A percentile compares a stretch with the other conserved stretches of the same genome.
Conservation (phyloP, 2,888 invertebrate genomes). For the Eucera pruinosa region DNA sequence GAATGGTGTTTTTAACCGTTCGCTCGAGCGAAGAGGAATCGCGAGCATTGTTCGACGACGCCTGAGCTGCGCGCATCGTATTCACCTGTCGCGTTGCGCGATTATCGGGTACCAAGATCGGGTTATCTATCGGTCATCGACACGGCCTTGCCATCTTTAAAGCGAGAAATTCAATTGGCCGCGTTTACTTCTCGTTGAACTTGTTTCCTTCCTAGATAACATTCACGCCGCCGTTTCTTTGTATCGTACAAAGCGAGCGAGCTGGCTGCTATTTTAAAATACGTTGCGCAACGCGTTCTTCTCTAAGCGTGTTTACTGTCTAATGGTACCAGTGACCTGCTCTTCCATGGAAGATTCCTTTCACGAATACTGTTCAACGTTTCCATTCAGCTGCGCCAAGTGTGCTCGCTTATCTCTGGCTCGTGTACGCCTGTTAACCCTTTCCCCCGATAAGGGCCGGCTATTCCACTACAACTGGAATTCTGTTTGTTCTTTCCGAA, state of each 20-base stretch:
- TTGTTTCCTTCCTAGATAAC: constrained; percentile 21
- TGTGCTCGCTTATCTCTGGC: too few species aligned
- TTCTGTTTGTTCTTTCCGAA: too few species aligned
- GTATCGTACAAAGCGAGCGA: neutral
- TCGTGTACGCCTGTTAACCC: too few species aligned
- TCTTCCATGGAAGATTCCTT: neutral
- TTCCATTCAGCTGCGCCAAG: too few species aligned
- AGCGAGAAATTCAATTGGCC: constrained; percentile 25
- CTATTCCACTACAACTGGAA: too few species aligned
- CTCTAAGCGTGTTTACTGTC: neutral
- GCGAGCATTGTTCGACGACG: constrained; percentile 8
- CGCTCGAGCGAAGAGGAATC: neutral
- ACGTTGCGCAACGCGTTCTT: neutral
- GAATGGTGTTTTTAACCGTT: neutral
- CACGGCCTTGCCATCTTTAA: constrained; percentile 21
- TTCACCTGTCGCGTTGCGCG: constrained; percentile 23
- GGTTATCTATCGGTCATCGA: constrained; percentile 46
- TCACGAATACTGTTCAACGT: too few species aligned
- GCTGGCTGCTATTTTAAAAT: neutral
- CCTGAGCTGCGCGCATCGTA: neutral
- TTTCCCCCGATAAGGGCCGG: too few species aligned
- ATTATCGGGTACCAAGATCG: neutral
- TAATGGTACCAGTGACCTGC: neutral
- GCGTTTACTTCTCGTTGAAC: neutral
- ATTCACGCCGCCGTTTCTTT: constrained; percentile 2